Base-by-base conservation (phyloP, 2,888 invertebrate genomes). In the Platycheirus rosarum region DNA sequence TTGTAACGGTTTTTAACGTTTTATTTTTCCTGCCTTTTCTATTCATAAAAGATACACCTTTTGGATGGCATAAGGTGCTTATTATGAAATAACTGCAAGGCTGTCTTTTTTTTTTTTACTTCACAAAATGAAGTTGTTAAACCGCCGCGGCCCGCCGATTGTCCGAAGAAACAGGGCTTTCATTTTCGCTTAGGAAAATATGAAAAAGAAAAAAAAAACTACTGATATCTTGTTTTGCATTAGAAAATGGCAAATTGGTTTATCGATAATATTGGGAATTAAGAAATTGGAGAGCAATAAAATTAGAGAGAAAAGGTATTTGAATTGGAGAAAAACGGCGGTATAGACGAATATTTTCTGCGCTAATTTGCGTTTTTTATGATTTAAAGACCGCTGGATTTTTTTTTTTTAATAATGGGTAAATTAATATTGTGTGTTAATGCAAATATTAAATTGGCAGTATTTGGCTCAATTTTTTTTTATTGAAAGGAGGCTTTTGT, bases 1-100 rank as follows among this genome's bases (percentile, higher is more conserved):
- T 60, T 77, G 71, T 66, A 66, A 82, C 76, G 65, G 70, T 53
- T 32, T 73, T 73, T 73, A 66, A 57, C 42, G 42, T 20, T 46
- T 37, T 62, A 11, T 14, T 9, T 26, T 23, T 37, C 13, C 4
- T 20, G 8, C n/a, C 13, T 40, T 8, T 63, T 20, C 4, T 29
- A 20, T 68, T 46, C 37, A 62, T 53, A 42, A 51, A 57, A 44
- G 63, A 49, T 37, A 46, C 48, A 37, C 49, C 18, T 13, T 49
- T 29, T 35, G 26, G 29, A 57, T 51, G 44, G 3, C 18, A 44
- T 18, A 80, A 69, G 37, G 63, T 69, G 63, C 14, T 80, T 69
- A 75, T 69, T 80, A 69, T 23, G 23, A 57, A 42, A 63, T 75
- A 74, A 49, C 35, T 63, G 57, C 57, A 16, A 44, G 57, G 53